Conservation (phyloP, 2,113 vertebrate genomes). For the Corythornis cristatus region DNA sequence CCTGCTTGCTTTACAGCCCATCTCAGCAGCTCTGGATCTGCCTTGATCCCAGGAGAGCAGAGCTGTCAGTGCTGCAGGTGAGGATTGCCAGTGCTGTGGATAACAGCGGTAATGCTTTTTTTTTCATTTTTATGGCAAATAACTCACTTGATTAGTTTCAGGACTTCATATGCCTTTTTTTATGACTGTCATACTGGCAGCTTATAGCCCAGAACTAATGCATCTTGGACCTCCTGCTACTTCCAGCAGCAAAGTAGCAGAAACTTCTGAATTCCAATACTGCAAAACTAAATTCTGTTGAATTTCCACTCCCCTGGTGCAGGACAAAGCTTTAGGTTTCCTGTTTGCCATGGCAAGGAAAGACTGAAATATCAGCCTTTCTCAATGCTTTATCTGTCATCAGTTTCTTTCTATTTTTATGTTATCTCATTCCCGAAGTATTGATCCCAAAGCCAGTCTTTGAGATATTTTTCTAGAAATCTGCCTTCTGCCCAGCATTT, state of each 20-base stretch:
- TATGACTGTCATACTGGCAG: background rate
- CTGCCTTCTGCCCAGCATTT: background rate
- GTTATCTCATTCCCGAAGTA: background rate
- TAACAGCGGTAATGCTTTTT: background rate
- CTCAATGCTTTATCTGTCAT: background rate
- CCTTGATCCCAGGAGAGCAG: background rate
- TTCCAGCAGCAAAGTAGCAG: background rate
- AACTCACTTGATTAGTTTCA: background rate
- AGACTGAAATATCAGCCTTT: background rate
- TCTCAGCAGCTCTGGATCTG: background rate
- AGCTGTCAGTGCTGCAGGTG: background rate
- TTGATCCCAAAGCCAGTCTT: background rate
- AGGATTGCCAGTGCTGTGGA: background rate
- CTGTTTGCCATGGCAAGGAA: background rate
- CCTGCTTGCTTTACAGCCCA: background rate
- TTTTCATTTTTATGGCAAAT: background rate
- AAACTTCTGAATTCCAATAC: background rate
- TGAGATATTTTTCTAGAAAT: background rate
- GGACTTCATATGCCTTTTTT: background rate
- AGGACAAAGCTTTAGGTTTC: background rate
- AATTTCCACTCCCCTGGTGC: background rate
- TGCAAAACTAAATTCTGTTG: background rate
- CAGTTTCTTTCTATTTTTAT: background rate
- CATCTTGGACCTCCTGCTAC: background rate
- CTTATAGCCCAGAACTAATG: conserved; percentile 16